Evolutionary conservation across 2,888 invertebrate species (phyloP).

Genomic region (Lottia scabra): DNA sequence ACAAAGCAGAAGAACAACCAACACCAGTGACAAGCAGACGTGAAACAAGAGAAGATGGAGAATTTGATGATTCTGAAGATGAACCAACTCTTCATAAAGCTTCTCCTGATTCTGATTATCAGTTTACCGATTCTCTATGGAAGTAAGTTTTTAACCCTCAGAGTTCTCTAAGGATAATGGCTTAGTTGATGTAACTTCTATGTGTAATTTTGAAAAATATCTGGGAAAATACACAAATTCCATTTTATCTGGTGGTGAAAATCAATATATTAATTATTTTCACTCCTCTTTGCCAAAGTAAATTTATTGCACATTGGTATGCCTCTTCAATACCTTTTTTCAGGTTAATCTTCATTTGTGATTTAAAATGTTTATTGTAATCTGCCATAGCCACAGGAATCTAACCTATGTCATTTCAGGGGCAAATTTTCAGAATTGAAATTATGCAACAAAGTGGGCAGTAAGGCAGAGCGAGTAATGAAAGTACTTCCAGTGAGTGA

Average conservation of each 20-base stretch:
- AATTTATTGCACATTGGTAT: too few species aligned
- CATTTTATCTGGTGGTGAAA: too few species aligned
- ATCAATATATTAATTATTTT: too few species aligned
- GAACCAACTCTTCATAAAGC: conserved; percentile 30
- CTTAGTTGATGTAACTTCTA: too few species aligned
- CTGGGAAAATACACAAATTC: too few species aligned
- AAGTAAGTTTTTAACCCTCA: conserved; percentile 29
- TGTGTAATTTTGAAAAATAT: too few species aligned
- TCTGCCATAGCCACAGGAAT: too few species aligned
- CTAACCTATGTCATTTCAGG: background rate
- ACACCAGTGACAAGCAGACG: conserved; percentile 11
- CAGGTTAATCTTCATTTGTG: too few species aligned
- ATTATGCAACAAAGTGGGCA: conserved; percentile 5
- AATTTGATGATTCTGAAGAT: conserved; percentile 20
- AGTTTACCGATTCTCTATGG: conserved; percentile 34
- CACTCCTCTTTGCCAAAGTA: too few species aligned
- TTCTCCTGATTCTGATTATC: conserved; percentile 36
- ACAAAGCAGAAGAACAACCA: conserved; percentile 18
- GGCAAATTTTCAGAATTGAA: conserved; percentile 18
- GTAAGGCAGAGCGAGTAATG: conserved; percentile 78
- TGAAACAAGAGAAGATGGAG: conserved; percentile 16
- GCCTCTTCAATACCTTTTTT: too few species aligned
- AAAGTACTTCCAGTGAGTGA: conserved; percentile 75
- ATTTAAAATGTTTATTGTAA: too few species aligned
- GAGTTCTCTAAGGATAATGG: too few species aligned